Conservation (phyloP, 2,113 vertebrate species). For the Stictonetta naevosa region DNA sequence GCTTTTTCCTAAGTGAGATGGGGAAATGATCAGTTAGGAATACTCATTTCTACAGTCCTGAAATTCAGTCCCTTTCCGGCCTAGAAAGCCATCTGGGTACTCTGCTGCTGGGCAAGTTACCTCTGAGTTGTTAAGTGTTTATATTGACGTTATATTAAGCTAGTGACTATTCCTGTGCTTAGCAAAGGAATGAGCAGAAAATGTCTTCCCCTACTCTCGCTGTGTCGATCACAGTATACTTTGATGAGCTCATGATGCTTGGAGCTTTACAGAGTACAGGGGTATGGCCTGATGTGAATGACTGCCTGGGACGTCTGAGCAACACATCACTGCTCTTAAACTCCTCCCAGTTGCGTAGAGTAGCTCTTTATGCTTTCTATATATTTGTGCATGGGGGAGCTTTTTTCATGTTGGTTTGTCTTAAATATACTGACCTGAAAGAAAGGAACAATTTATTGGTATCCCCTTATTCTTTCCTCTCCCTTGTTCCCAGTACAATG, state of each 20-base stretch:
- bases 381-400: not conserved
- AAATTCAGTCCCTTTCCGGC: rapidly evolving
- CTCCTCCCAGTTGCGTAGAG: not conserved
- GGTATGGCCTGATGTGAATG: not conserved
- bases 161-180: not conserved
- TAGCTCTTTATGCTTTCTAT: not conserved
- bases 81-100: not conserved
- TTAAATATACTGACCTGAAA: not conserved
- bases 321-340: not conserved
- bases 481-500: not conserved
- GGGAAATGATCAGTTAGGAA: not conserved
- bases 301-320: not conserved
- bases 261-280: not conserved
- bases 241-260: not conserved
- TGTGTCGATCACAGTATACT: not conserved
- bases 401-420: not conserved
- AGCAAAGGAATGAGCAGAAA: not conserved
- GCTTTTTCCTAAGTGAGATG: constrained; percentile 5
- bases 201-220: not conserved
- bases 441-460: not conserved
- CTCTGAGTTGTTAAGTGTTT: not conserved
- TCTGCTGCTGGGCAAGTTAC: not conserved
- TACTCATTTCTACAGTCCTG: not conserved
- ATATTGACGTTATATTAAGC: not conserved
- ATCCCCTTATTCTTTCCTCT: not conserved